phyloP scores from a whole-genome alignment of 2,888 invertebrate genomes.

The Chymomyza amoena region DNA sequence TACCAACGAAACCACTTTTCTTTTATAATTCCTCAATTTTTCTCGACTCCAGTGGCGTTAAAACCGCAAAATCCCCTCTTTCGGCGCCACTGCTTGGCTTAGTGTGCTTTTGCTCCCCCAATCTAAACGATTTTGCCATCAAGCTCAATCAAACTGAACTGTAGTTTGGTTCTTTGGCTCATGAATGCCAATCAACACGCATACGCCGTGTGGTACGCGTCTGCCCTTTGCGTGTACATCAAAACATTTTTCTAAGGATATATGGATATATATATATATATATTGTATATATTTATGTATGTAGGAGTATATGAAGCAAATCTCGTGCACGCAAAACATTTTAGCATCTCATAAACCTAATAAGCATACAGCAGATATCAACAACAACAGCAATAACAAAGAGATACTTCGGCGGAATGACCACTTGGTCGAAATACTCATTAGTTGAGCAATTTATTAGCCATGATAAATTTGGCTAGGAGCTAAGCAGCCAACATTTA shows the following conservation, averaged over 20 bases:
- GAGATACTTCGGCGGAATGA: neutral
- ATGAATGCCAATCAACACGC: conserved; percentile 58
- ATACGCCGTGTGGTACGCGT: conserved; percentile 44
- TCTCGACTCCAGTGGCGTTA: too few species aligned
- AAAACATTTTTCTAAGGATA: neutral
- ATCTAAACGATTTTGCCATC: neutral
- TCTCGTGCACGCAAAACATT: conserved; percentile 35
- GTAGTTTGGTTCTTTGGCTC: neutral
- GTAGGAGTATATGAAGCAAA: conserved; percentile 10
- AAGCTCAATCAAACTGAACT: conserved; percentile 31
- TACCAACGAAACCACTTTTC: too few species aligned
- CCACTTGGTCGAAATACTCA: neutral
- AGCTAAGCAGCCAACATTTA: conserved; percentile 10
- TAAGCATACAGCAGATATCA: neutral
- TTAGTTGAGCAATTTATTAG: conserved; percentile 44
- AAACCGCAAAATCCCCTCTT: too few species aligned
- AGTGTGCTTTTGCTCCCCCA: neutral
- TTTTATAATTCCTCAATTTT: too few species aligned
- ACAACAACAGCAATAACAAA: neutral
- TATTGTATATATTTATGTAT: neutral
- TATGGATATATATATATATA: too few species aligned
- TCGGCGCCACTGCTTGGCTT: too few species aligned
- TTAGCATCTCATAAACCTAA: conserved; percentile 21
- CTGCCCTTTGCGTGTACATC: neutral
- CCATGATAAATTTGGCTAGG: conserved; percentile 19